Evolutionary conservation across 2,113 vertebrate species (phyloP), one percentile per base, ranked within the genome.

Genomic region (Ptilorrhoa leucosticta): DNA sequence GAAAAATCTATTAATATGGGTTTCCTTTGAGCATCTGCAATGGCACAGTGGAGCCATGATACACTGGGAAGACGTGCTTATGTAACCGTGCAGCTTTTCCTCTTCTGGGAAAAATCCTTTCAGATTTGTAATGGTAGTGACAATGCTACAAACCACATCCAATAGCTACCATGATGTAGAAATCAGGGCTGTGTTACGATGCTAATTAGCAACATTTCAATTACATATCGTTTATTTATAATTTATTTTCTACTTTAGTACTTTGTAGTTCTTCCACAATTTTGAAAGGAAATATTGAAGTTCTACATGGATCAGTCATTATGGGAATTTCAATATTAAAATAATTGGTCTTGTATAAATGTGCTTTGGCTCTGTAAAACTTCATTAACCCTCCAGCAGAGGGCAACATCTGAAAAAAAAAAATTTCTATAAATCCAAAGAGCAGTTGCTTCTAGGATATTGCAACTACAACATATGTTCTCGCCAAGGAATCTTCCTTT

Each of bases 381-480:
- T 90, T 58, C 97, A 77, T 87, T 92, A 70, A 78, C 79, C 87
- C 92, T 97, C 98, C 98, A 97, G 93, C 91, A 98, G 98, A 96
- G 97, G 98, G 98, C 98, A 97, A 97, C 44, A 76, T 89, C 89
- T 80, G 75, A 91, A 97, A 97, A 89, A 97, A 89, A 96, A 64
- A 70, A 33, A 63, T 87, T 89, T 61, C 6, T 28, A 65, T 58
- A 72, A 88, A 90, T 79, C 19, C 83, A 24, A 44, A 35, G 48
- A 80, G 39, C n/a, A 17, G 14, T 18, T 40, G 28, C 65, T 70
- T 83, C 78, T 50, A n/a, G 45, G 47, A 2, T 42, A 56, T 5
- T 79, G 30, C 48, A 53, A 42, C 45, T 60, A 11, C 64, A 61
- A 7, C 19, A 42, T 21, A 18, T 1, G 1, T 79, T 84, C 78